These are phyloP conservation scores for Kudoa iwatai DNA, from an alignment of 30 jellyfish, hydroid and myxozoan genomes.

Conservation along the genomic window DNA sequence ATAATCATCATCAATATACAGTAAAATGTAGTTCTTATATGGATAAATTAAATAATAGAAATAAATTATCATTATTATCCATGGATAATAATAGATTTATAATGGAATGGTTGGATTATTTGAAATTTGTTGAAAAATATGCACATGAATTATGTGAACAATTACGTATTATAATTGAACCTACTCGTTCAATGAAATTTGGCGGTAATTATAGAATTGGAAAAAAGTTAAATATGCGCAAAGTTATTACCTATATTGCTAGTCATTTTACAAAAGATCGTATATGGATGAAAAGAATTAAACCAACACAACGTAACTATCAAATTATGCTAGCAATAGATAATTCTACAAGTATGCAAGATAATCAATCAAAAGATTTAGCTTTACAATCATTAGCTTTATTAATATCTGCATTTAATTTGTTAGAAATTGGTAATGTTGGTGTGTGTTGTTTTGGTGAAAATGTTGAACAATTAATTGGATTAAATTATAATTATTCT, in stretches of 20 bases:
- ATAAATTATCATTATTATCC: too few species aligned
- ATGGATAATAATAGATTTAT: too few species aligned
- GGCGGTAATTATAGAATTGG: slow-evolving; percentile 86
- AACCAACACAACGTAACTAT: slow-evolving; percentile 23
- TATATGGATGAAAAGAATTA: slow-evolving; percentile 56
- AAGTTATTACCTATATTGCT: slow-evolving; percentile 62
- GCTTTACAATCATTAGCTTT: too few species aligned
- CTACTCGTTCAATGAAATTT: slow-evolving; percentile 46
- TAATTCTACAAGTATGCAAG: slow-evolving; percentile 80
- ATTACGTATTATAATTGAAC: slow-evolving; percentile 45
- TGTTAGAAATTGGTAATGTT: too few species aligned
- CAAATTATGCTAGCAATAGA: slow-evolving; percentile 51
- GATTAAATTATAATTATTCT: too few species aligned
- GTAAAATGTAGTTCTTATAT: too few species aligned
- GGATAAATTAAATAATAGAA: too few species aligned
- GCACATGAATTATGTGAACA: slow-evolving; percentile 81
- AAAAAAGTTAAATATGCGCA: slow-evolving; percentile 59
- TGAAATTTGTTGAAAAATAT: slow-evolving; percentile 8
- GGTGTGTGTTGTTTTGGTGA: too few species aligned
- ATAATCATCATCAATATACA: too few species aligned
- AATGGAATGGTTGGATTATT: slow-evolving; percentile 65
- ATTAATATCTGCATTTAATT: too few species aligned
- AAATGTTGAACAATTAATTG: too few species aligned
- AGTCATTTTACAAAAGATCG: slow-evolving; percentile 62
- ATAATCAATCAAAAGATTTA: slow-evolving; percentile 50